A percentile compares a stretch with the other conserved stretches of the same genome.
Conservation (phyloP, 2,797 vertebrate species). For the Leptoclinus maculatus region DNA sequence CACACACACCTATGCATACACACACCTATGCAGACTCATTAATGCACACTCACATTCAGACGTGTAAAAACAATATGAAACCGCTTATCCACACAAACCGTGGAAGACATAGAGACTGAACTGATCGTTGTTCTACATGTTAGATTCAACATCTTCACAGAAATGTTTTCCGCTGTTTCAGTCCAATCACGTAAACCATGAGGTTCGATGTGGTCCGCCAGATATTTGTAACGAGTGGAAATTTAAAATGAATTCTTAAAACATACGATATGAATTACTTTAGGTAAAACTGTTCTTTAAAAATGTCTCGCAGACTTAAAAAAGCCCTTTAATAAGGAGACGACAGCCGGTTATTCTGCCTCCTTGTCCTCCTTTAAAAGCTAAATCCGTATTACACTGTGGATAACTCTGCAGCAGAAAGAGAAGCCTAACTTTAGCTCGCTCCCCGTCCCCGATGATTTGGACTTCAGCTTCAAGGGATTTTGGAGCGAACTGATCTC, state of each 20-base stretch:
- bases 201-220: no score
- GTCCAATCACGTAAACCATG: no score
- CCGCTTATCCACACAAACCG: background rate
- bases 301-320: conserved; percentile 8
- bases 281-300: no score
- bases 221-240: no score
- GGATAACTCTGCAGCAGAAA: conserved; percentile 50
- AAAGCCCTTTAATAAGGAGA: conserved; percentile 49
- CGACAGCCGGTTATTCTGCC: conserved; percentile 44
- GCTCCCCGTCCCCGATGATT: conserved; percentile 48
- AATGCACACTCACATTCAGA: background rate
- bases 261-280: no score
- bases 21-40: background rate
- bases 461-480: conserved; percentile 49
- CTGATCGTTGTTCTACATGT: background rate
- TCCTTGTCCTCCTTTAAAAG: conserved; percentile 52
- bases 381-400: conserved; percentile 59
- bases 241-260: no score
- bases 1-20: background rate
- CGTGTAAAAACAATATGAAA: background rate
- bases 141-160: background rate
- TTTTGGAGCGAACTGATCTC: conserved; percentile 44
- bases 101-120: no score
- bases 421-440: conserved; percentile 52
- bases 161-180: no score